These are phyloP conservation scores for Cyclina sinensis DNA, from an alignment of 1,140 invertebrate genomes.

Conservation along the genomic window DNA sequence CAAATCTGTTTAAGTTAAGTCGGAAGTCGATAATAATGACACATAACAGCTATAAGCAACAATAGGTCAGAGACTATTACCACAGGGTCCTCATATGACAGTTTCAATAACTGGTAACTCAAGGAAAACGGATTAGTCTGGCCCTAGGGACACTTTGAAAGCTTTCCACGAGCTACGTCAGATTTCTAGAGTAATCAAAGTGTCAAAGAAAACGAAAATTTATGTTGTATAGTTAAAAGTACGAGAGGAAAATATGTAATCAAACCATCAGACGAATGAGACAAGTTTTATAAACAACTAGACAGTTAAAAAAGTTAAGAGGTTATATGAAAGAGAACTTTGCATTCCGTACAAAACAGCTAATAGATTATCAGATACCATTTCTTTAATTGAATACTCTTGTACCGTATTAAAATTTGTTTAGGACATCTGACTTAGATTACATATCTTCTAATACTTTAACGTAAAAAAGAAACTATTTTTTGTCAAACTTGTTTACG, in stretches of 20 bases:
- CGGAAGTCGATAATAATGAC: background rate
- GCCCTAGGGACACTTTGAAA: slow-evolving; percentile 3
- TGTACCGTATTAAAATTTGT: no score
- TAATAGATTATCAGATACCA: no score
- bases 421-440: no score
- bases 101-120: slow-evolving; percentile 31
- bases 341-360: no score
- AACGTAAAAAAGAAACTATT: no score
- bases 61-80: background rate
- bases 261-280: background rate
- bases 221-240: background rate
- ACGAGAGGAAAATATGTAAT: background rate
- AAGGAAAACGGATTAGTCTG: slow-evolving; percentile 1
- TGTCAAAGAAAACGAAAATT: background rate
- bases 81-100: background rate
- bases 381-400: no score
- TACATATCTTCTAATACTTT: no score
- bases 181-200: slow-evolving; percentile 7
- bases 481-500: no score
- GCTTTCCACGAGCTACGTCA: slow-evolving; percentile 6
- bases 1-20: no score
- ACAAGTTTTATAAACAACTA: no score
- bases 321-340: no score
- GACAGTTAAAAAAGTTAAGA: no score
- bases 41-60: slow-evolving; percentile 7